Conservation (phyloP, 2,113 vertebrate genomes). For the Carassius auratus region DNA sequence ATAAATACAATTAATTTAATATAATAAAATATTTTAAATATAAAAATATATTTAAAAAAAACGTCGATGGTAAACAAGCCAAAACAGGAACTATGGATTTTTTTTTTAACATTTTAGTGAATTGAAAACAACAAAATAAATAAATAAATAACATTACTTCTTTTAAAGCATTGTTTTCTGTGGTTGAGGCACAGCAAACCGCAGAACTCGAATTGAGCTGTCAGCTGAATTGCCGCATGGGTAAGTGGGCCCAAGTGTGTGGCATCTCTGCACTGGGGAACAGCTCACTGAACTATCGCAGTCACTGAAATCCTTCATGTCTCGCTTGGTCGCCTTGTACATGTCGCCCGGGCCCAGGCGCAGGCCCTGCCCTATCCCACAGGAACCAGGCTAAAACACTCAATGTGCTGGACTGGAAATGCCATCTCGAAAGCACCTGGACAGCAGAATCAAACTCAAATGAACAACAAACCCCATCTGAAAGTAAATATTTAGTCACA, state of each 20-base stretch:
- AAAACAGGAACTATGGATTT: not conserved
- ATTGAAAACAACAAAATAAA: not conserved
- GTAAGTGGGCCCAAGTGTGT: slow-evolving; percentile 65
- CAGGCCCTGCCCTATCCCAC: slow-evolving; percentile 26
- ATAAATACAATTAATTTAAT: not conserved
- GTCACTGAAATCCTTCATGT: slow-evolving; percentile 65
- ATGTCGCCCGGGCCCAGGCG: not conserved
- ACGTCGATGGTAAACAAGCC: not conserved
- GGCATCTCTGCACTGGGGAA: slow-evolving; percentile 53
- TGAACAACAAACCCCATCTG: slow-evolving; percentile 19
- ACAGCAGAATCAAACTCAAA: not conserved
- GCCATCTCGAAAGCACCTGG: not conserved
- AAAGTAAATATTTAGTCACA: slow-evolving; percentile 20
- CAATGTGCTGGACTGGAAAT: slow-evolving; percentile 36
- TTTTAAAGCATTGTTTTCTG: slow-evolving; percentile 41
- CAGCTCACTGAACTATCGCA: slow-evolving; percentile 60
- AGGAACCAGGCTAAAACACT: slow-evolving; percentile 36
- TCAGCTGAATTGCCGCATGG: slow-evolving; percentile 70
- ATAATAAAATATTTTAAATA: not conserved
- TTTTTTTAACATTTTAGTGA: not conserved
- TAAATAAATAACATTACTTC: not conserved
- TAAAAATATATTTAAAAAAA: not conserved
- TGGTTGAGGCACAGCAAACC: slow-evolving; percentile 48
- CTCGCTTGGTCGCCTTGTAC: slow-evolving; percentile 57
- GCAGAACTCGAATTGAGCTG: slow-evolving; percentile 68